phyloP scores from a whole-genome alignment of 2,888 invertebrate species.

The Nymphalis polychloros region DNA sequence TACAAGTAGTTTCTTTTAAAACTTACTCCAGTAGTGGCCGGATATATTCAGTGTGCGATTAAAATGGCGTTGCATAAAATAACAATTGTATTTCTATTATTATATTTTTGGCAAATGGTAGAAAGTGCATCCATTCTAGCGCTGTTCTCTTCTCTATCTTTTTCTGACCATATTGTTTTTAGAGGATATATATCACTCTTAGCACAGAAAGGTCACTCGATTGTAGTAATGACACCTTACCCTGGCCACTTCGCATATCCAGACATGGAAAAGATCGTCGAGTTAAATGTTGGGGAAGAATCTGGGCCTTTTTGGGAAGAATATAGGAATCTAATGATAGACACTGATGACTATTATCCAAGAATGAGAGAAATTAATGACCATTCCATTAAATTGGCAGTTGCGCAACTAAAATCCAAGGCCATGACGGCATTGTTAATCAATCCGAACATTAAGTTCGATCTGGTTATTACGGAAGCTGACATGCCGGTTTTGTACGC shows the following conservation, averaged over 20 bases:
- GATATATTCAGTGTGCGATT: constrained; percentile 40
- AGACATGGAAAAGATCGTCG: constrained; percentile 63
- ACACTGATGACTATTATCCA: constrained; percentile 64
- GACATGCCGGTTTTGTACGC: constrained; percentile 74
- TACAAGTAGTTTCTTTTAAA: constrained; percentile 41
- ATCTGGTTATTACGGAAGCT: constrained; percentile 81
- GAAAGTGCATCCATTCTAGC: constrained; percentile 36
- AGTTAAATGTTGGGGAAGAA: constrained; percentile 65
- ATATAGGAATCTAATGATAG: constrained; percentile 58
- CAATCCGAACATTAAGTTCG: constrained; percentile 75
- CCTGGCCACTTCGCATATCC: constrained; percentile 67
- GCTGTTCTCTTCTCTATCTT: constrained; percentile 68
- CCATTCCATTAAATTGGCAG: constrained; percentile 60
- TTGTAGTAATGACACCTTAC: constrained; percentile 72
- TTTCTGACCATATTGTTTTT: constrained; percentile 68
- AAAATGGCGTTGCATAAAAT: constrained; percentile 36
- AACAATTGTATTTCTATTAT: constrained; percentile 27
- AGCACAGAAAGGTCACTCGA: constrained; percentile 60
- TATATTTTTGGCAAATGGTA: constrained; percentile 29
- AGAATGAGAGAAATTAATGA: constrained; percentile 61
- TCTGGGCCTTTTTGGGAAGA: constrained; percentile 68
- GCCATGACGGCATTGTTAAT: constrained; percentile 65
- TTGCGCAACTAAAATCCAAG: constrained; percentile 68
- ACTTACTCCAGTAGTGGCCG: constrained; percentile 38
- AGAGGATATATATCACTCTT: constrained; percentile 66